Evolutionary conservation across 2,797 vertebrate genomes (phyloP), one percentile per base, ranked within the genome.

Genomic region (Ateles fusciceps): DNA sequence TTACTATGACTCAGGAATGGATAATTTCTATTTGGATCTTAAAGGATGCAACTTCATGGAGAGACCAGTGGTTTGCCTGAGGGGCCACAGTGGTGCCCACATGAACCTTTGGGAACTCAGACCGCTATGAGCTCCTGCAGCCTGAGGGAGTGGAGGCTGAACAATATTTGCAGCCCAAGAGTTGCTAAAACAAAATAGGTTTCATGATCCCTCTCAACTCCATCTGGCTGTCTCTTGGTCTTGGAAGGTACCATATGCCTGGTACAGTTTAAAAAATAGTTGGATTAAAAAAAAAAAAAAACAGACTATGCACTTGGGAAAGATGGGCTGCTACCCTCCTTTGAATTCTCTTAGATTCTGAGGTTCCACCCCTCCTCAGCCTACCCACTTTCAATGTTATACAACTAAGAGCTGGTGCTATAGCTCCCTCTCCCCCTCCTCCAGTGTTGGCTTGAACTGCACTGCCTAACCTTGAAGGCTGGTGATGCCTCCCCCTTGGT

Each of bases 51-150:
- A 7, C 6, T 8, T 11, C 2, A 6, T 2, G 50, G 42, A 28
- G 83, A 95, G 48, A 7, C 30, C 13, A 0, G 21, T 0, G 8
- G 39, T 15, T 61, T 7, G 46, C 22, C 33, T 0, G 19, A 59
- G 55, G 42, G 59, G 44, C 61, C 1, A 0, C 19, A 0, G n/a
- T 4, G 0, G 36, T 4, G 33, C 15, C 30, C 30, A 33, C 3
- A 2, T 0, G 17, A 68, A 39, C 44, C 48, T 14, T 4, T 0
- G 2, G 26, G 33, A 0, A 6, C 36, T 55, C 48, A n/a, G 6
- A 36, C 17, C 24, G 14, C 87, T 1, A 0, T 1, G 10, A 48
- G 76, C n/a, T 5, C 5, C 39, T 83, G 28, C 33, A 61, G 84
- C 76, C 76, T 6, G 3, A 85, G 7, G 21, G 22, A 4, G 10